Base-by-base conservation (phyloP, 2,888 invertebrate genomes). In the Drosophila eohydei region DNA sequence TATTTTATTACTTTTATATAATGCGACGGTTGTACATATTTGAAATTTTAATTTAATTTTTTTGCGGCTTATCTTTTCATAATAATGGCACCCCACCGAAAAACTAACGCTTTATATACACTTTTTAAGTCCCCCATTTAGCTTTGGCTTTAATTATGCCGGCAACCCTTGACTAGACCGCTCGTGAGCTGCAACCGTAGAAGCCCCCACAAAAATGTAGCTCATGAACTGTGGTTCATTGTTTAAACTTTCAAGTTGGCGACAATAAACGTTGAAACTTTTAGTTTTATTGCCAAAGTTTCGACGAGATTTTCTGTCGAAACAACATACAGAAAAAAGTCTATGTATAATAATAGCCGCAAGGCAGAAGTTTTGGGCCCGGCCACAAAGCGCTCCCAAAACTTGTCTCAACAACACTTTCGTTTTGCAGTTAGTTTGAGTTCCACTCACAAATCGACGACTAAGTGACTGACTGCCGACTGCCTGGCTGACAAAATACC, bases 171-270 rank as follows among this genome's bases (percentile, higher is more conserved):
- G 38, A 67, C 63, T 62, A 46, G 50, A 44, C 28, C 21, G 21
- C 43, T 43, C 51, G 32, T 63, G 63, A 68, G 50, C 69, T 55
- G 64, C 58, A 56, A 43, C 40, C 43, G 41, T 32, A 55, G 43
- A 16, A 41, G 38, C 41, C 44, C 67, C 55, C 48, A 52, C 69
- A 55, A 75, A 78, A 84, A 73, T 84, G 81, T 83, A 68, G 79
- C 88, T 84, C 84, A 88, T 84, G 88, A 84, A 84, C 84, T 88
- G 88, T 65, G 63, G 85, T 74, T 83, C 84, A 85, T 85, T 85
- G 84, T 85, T 85, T 85, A 83, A 85, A 85, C 81, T 85, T 85
- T 85, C 84, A 85, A 85, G 84, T 85, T 85, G 84, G 84, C 88
- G 88, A 85, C 84, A 85, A 85, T 85, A 85, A 85, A 85, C 88